phyloP scores from a whole-genome alignment of 2,888 invertebrate species.

The Caenorhabditis zanzibari region DNA sequence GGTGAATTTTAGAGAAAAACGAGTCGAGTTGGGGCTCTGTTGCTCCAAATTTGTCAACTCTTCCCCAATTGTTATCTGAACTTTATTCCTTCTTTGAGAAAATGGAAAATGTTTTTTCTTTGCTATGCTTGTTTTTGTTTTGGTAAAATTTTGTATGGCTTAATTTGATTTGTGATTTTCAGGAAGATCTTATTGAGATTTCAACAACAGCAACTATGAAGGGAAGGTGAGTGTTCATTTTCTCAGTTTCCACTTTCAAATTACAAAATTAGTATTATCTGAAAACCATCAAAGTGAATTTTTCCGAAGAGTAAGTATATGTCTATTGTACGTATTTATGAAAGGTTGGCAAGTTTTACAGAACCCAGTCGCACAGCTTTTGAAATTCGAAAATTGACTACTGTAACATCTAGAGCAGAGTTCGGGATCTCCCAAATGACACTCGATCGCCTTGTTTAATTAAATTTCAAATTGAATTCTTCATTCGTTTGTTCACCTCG shows the following conservation, averaged over 20 bases:
- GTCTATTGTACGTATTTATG: too few relatives aligned
- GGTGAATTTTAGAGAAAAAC: slow-evolving; percentile 33
- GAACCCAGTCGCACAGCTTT: too few relatives aligned
- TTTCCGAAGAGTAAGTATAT: too few relatives aligned
- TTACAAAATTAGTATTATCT: too few relatives aligned
- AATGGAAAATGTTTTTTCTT: not conserved
- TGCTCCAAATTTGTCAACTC: slow-evolving; percentile 20
- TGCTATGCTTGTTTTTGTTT: too few relatives aligned
- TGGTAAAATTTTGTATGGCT: not conserved
- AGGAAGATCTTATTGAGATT: not conserved
- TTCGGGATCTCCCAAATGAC: too few relatives aligned
- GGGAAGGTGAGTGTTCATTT: not conserved
- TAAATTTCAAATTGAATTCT: not conserved
- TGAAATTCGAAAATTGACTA: too few relatives aligned
- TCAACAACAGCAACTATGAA: not conserved
- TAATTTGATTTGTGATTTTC: slow-evolving; percentile 9
- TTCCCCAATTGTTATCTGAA: not conserved
- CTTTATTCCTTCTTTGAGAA: not conserved
- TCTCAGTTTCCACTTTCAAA: too few relatives aligned
- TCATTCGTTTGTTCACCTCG: not conserved
- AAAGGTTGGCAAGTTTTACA: too few relatives aligned
- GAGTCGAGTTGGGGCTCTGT: not conserved
- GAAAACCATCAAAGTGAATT: too few relatives aligned
- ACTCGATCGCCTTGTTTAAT: not conserved
- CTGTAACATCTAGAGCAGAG: too few relatives aligned